phyloP scores from a whole-genome alignment of 2,797 vertebrate species.

The Xyrichtys novacula region DNA sequence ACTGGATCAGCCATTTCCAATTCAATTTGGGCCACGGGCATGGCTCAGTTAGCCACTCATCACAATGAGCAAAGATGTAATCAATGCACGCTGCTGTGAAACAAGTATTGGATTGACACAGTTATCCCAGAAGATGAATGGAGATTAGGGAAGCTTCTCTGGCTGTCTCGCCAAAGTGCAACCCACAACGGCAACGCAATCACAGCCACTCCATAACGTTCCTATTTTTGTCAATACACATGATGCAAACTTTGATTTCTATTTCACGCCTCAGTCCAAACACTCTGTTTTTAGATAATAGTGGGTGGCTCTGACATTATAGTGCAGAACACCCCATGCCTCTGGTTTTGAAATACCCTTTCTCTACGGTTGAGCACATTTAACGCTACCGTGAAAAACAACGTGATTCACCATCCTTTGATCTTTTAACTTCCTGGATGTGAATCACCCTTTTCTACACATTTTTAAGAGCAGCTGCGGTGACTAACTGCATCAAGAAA shows the following conservation, averaged over 20 bases:
- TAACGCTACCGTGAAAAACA: slow-evolving; percentile 64
- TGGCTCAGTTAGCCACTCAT: slow-evolving; percentile 70
- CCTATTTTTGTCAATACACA: slow-evolving; percentile 74
- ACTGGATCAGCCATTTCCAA: slow-evolving; percentile 66
- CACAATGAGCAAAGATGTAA: slow-evolving; percentile 75
- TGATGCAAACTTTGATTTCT: slow-evolving; percentile 72
- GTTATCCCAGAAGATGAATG: slow-evolving; percentile 73
- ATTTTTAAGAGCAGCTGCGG: slow-evolving; percentile 66
- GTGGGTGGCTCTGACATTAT: slow-evolving; percentile 73
- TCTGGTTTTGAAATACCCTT: slow-evolving; percentile 67
- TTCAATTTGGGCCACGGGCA: slow-evolving; percentile 64
- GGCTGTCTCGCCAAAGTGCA: slow-evolving; percentile 26
- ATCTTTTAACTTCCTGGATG: slow-evolving; percentile 72
- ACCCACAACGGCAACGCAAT: slow-evolving; percentile 52
- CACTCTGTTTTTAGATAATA: slow-evolving; percentile 72
- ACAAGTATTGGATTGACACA: slow-evolving; percentile 80
- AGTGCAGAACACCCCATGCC: slow-evolving; percentile 64
- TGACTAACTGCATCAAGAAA: slow-evolving; percentile 59
- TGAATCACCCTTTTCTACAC: slow-evolving; percentile 71
- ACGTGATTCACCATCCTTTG: slow-evolving; percentile 72
- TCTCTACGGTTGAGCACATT: slow-evolving; percentile 72
- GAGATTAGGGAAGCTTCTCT: slow-evolving; percentile 67
- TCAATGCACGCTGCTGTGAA: slow-evolving; percentile 72
- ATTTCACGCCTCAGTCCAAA: slow-evolving; percentile 72
- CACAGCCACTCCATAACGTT: slow-evolving; percentile 53